Conservation (phyloP, 1,140 invertebrate species). For the Dysdera silvatica region DNA sequence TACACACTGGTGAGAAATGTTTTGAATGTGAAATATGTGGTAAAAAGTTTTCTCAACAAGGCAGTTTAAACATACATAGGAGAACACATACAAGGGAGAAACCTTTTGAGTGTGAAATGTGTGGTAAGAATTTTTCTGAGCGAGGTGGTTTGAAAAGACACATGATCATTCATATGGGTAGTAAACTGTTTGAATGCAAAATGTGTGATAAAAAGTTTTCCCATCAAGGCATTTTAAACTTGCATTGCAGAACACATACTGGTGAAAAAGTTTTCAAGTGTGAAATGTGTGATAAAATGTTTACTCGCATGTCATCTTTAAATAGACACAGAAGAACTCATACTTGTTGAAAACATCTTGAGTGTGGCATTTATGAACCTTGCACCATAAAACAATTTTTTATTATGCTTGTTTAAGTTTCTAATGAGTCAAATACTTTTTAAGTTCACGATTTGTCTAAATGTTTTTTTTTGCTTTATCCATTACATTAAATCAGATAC, state of each 20-base stretch:
- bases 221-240: slow-evolving; percentile 97
- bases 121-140: slow-evolving; percentile 49
- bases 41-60: slow-evolving; percentile 95
- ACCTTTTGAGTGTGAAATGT: slow-evolving; percentile 89
- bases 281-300: slow-evolving; percentile 64
- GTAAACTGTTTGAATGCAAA: slow-evolving; percentile 41
- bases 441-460: too few species aligned
- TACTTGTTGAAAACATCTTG: background rate
- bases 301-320: slow-evolving; percentile 13
- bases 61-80: slow-evolving; percentile 93
- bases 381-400: too few species aligned
- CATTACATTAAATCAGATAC: too few species aligned
- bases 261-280: slow-evolving; percentile 95
- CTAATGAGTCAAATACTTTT: too few species aligned
- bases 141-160: slow-evolving; percentile 1
- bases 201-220: slow-evolving; percentile 94
- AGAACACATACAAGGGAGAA: slow-evolving; percentile 92
- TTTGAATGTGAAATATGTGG: slow-evolving; percentile 91
- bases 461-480: too few species aligned
- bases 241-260: slow-evolving; percentile 92
- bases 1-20: slow-evolving; percentile 61
- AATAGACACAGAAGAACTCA: background rate
- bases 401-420: too few species aligned
- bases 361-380: too few species aligned
- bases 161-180: background rate